These are phyloP conservation scores for Agelaius tricolor DNA, from an alignment of 2,113 vertebrate species.

Conservation along the genomic window DNA sequence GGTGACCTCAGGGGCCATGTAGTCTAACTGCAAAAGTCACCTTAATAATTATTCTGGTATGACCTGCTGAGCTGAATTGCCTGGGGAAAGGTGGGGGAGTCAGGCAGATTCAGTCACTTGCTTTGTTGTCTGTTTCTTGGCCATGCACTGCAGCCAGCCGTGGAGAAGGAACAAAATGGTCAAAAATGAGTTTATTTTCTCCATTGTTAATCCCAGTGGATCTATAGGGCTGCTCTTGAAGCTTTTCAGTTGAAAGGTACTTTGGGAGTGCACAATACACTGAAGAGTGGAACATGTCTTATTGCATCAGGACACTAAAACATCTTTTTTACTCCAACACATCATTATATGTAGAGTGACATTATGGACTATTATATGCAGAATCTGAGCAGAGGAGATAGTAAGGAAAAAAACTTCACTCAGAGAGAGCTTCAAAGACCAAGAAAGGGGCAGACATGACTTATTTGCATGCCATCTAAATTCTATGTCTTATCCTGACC, in stretches of 20 bases:
- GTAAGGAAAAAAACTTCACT: background rate
- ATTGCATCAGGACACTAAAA: background rate
- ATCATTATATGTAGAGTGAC: background rate
- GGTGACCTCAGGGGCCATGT: fast-evolving
- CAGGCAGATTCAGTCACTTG: background rate
- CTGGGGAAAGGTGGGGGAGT: background rate
- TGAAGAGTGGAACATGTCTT: background rate
- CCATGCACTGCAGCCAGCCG: background rate
- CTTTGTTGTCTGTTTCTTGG: background rate
- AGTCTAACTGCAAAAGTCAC: background rate
- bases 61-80: background rate
- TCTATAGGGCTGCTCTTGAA: background rate
- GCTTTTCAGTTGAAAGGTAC: background rate
- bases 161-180: background rate
- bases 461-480: background rate
- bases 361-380: background rate
- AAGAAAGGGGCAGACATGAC: background rate
- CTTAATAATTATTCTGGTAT: background rate
- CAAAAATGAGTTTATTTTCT: background rate
- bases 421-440: background rate
- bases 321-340: background rate
- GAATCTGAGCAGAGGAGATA: background rate
- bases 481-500: background rate
- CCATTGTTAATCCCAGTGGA: background rate
- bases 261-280: background rate